Conservation (phyloP, 2,113 vertebrate species). For the Brachyistius frenatus region DNA sequence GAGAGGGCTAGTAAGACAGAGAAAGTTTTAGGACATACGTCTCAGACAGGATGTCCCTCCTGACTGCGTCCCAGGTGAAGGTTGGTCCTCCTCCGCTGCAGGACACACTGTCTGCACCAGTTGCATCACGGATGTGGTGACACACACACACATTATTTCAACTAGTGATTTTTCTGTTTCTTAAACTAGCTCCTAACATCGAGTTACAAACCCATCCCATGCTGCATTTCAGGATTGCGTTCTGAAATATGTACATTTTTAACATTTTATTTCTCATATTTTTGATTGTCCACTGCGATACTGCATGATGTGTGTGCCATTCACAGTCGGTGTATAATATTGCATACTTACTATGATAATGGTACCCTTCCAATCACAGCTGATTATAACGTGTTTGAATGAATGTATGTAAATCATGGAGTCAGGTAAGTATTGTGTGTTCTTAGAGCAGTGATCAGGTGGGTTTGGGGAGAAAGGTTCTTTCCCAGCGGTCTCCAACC, state of each 20-base stretch:
- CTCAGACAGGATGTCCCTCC: not conserved
- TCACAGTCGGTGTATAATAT: slow-evolving; percentile 32
- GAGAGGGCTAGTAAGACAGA: not conserved
- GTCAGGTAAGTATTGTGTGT: slow-evolving; percentile 42
- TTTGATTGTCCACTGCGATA: slow-evolving; percentile 55
- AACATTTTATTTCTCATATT: slow-evolving; percentile 38
- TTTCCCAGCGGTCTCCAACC: no score
- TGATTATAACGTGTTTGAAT: slow-evolving; percentile 10
- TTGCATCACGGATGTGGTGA: slow-evolving; percentile 13
- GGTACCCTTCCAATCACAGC: not conserved
- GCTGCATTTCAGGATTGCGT: slow-evolving; percentile 80
- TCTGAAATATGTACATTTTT: slow-evolving; percentile 69
- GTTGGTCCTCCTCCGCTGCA: slow-evolving; percentile 47
- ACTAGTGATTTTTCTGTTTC: not conserved
- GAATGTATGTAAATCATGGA: slow-evolving; percentile 16
- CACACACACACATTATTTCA: slow-evolving; percentile 13
- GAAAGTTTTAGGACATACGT: slow-evolving; percentile 25
- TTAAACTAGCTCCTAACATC: slow-evolving; percentile 44
- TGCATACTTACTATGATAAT: not conserved
- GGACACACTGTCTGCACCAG: slow-evolving; percentile 29
- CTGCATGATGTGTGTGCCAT: slow-evolving; percentile 72
- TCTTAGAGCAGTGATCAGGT: not conserved
- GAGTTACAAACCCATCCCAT: slow-evolving; percentile 84
- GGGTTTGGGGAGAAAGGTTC: not conserved
- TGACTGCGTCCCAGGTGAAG: slow-evolving; percentile 45